Percentiles rank a stretch among this genome's conserved stretches.
Conservation (phyloP, 1,140 invertebrate genomes). For the Aphelinus certus region DNA sequence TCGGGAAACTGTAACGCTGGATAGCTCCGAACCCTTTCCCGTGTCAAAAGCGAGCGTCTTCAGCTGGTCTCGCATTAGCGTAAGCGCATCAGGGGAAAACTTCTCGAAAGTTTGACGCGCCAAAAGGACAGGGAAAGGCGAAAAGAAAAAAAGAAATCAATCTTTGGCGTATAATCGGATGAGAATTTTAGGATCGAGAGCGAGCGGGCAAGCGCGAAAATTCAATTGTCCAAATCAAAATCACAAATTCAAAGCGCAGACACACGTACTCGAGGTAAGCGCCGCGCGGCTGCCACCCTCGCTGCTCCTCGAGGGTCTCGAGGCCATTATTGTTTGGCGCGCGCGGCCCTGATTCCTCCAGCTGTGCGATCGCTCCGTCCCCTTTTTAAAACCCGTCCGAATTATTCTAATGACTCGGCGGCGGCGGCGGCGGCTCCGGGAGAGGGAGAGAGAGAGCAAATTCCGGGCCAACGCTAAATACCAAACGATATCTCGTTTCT, state of each 20-base stretch:
- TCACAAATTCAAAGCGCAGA: constrained; percentile 54
- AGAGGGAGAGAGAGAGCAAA: neutral
- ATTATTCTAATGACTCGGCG: constrained; percentile 24
- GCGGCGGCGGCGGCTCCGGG: neutral
- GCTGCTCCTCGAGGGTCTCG: constrained; percentile 17
- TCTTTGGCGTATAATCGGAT: constrained; percentile 48
- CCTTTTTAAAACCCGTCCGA: constrained; percentile 18
- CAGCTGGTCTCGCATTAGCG: constrained; percentile 1
- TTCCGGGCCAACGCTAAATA: constrained; percentile 5
- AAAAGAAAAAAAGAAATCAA: constrained; percentile 37
- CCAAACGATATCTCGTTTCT: constrained; percentile 22
- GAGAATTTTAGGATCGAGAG: constrained; percentile 39
- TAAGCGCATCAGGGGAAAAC: constrained; percentile 6
- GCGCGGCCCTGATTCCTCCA: constrained; percentile 9
- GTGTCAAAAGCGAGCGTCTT: neutral
- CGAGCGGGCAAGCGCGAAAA: constrained; percentile 9
- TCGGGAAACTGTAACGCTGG: too few relatives aligned
- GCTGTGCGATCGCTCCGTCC: constrained; percentile 12
- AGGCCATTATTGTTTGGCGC: constrained; percentile 12
- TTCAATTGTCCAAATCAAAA: constrained; percentile 49
- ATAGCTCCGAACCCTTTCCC: neutral
- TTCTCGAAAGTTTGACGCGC: neutral
- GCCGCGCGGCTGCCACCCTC: neutral
- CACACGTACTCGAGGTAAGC: constrained; percentile 35
- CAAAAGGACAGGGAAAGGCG: neutral